Percentiles rank a stretch among this genome's conserved stretches.
phyloP scores from a whole-genome alignment of 2,113 vertebrate species.

The Eulemur rufifrons region DNA sequence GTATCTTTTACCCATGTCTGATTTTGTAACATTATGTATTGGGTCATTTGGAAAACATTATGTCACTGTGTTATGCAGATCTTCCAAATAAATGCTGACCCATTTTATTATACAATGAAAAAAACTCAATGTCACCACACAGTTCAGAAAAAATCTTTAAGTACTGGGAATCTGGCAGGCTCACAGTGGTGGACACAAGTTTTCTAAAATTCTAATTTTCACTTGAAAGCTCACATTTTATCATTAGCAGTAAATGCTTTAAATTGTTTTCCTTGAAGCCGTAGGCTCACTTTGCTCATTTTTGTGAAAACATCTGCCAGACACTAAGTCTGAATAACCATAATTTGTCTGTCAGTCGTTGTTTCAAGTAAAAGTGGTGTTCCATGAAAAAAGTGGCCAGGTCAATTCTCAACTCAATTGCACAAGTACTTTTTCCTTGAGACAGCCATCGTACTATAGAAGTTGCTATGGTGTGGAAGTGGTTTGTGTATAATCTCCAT shows the following conservation, averaged over 20 bases:
- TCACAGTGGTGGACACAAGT: neutral
- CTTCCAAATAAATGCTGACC: slow-evolving; percentile 46
- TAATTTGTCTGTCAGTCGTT: slow-evolving; percentile 49
- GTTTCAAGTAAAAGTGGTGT: slow-evolving; percentile 47
- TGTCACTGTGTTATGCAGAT: neutral
- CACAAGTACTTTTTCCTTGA: slow-evolving; percentile 49
- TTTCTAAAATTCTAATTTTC: slow-evolving; percentile 53
- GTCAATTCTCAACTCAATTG: slow-evolving; percentile 10
- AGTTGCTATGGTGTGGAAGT: neutral
- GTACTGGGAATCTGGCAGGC: slow-evolving; percentile 5
- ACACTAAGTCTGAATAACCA: slow-evolving; percentile 40
- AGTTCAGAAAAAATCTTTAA: slow-evolving; percentile 53
- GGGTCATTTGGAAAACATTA: slow-evolving; percentile 40
- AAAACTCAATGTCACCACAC: neutral
- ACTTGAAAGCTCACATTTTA: slow-evolving; percentile 44
- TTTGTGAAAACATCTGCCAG: slow-evolving; percentile 64
- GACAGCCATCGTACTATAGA: neutral
- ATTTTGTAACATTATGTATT: slow-evolving; percentile 31
- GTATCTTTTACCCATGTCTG: neutral
- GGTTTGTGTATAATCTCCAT: neutral
- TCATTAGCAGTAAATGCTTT: slow-evolving; percentile 51
- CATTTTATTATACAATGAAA: slow-evolving; percentile 7
- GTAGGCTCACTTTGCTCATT: slow-evolving; percentile 39
- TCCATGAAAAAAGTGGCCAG: neutral
- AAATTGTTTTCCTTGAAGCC: slow-evolving; percentile 49